Base-by-base conservation (phyloP, 2,888 invertebrate genomes). In the Ophion ellenae region DNA sequence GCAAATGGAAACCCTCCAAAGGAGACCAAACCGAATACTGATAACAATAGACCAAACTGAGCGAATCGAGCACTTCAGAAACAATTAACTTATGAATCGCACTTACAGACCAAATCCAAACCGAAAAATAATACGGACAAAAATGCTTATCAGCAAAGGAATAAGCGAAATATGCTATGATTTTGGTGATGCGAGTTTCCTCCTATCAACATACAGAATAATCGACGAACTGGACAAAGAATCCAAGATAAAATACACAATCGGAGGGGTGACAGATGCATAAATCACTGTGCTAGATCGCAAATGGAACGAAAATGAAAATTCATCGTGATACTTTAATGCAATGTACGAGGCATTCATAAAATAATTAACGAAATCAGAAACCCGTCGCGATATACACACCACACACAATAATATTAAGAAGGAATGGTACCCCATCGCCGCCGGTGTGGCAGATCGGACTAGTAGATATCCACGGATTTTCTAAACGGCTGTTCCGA, bases 291-390 rank as follows among this genome's bases (percentile, higher is more conserved):
- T 76, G 53, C 32, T 76, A n/a, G 47, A 76, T 64, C 63, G 66
- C 45, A 6, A 64, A 20, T 76, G 76, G 76, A n/a, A 32, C 32
- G 7, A 28, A 53, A 32, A 66, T 9, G 20, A 47, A 66, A 76
- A 66, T 76, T 53, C 64, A 76, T 66, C n/a, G 66, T 76, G n/a
- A 66, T 76, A 2, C 32, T 76, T 10, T 32, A 76, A 53, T 76
- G 76, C 53, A 76, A 76, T 32, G 47, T 76, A 66, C 3, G n/a
- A 1, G 76, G 24, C 0, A 66, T 53, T 47, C 53, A 53, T 11
- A 10, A 17, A 53, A 24, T 47, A 24, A 66, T 76, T 0, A 74
- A 45, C 11, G 73, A 74, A 74, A 74, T 74, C 0, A 74, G 59
- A 61, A 74, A 74, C 20, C 14, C 10, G 64, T 9, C 14, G 47